Evolutionary conservation across 2,888 invertebrate species (phyloP).

Genomic region (Dendrolimus pini): DNA sequence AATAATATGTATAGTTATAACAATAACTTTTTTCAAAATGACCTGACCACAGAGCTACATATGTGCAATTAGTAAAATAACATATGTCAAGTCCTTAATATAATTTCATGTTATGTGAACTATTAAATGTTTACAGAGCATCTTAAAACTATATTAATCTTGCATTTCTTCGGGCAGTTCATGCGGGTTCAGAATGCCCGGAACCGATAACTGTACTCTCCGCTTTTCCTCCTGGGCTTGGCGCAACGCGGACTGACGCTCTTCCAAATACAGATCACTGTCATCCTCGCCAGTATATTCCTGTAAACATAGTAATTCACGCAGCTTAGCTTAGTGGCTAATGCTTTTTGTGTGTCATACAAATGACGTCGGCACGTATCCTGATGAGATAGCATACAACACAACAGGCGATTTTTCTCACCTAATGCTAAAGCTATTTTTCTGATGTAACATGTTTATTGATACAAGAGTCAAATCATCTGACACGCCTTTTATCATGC

Average conservation of each 20-base stretch:
- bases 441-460: no score
- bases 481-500: no score
- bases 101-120: constrained; percentile 29
- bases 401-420: no score
- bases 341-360: not conserved
- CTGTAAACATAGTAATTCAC: constrained; percentile 68
- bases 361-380: no score
- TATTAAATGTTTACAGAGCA: constrained; percentile 34
- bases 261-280: constrained; percentile 97
- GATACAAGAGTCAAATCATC: no score
- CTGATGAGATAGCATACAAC: no score
- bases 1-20: not conserved
- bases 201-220: constrained; percentile 94
- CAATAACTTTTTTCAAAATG: no score
- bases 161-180: constrained; percentile 97
- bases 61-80: not conserved
- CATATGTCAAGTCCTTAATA: constrained; percentile 6
- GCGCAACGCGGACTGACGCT: constrained; percentile 92
- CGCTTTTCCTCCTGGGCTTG: constrained; percentile 96
- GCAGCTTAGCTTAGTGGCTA: not conserved
- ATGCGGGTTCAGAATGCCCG: constrained; percentile 97
- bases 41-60: no score
- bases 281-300: constrained; percentile 99
- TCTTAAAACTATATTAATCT: constrained; percentile 75
- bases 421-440: no score